Percentiles rank a stretch among this genome's conserved stretches.
Evolutionary conservation across 2,888 invertebrate species (phyloP).

Genomic region (Acronicta psi): DNA sequence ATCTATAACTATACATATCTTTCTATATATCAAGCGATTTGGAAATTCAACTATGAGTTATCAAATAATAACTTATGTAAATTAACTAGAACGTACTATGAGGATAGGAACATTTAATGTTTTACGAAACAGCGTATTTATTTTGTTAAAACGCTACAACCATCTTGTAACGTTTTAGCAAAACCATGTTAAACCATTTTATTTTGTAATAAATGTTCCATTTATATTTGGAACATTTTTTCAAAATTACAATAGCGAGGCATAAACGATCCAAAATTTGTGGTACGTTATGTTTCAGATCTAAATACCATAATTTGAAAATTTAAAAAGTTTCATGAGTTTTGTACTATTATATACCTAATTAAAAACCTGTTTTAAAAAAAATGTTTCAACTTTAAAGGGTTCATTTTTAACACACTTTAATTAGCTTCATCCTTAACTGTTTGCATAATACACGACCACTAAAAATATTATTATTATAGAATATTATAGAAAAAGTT

Average conservation of each 20-base stretch:
- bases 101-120: constrained; percentile 23
- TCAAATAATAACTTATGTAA: constrained; percentile 21
- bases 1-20: too few relatives aligned
- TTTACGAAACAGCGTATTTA: constrained; percentile 20
- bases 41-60: too few relatives aligned
- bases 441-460: constrained; percentile 8
- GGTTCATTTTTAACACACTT: constrained; percentile 14
- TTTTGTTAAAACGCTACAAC: constrained; percentile 19
- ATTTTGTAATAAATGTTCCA: constrained; percentile 21
- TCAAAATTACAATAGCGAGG: constrained; percentile 16
- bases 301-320: constrained; percentile 22
- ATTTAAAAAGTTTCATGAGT: constrained; percentile 22
- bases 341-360: constrained; percentile 20
- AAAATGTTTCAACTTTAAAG: constrained; percentile 11
- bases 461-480: constrained; percentile 18
- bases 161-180: constrained; percentile 19
- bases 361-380: constrained; percentile 19
- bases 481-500: not conserved
- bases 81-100: constrained; percentile 16
- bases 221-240: constrained; percentile 18
- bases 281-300: constrained; percentile 22
- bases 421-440: constrained; percentile 22
- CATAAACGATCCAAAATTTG: constrained; percentile 17
- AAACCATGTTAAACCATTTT: constrained; percentile 21
- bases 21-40: too few relatives aligned